Evolutionary conservation across 2,797 vertebrate species (phyloP).

Genomic region (Melanotaenia pygmaea): DNA sequence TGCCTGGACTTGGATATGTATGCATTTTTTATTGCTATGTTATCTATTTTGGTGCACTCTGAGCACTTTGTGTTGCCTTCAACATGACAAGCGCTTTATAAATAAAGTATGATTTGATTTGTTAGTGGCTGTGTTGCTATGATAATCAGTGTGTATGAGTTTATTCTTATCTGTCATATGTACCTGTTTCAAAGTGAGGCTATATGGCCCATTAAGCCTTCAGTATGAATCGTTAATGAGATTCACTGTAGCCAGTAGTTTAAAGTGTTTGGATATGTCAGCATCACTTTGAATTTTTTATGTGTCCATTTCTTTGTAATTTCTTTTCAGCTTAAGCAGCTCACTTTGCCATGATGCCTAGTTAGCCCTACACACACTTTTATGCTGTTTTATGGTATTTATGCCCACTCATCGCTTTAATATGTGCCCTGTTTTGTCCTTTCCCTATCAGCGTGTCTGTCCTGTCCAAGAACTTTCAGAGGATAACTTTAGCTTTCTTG

Average conservation of each 20-base stretch:
- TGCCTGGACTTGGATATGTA: constrained; percentile 8
- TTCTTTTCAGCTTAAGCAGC: not conserved
- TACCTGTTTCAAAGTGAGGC: constrained; percentile 25
- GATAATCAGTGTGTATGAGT: constrained; percentile 2
- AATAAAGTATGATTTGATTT: no score
- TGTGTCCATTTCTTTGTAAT: not conserved
- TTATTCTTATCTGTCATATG: constrained; percentile 7
- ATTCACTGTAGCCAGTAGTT: not conserved
- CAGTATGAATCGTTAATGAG: constrained; percentile 46
- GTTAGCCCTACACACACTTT: not conserved
- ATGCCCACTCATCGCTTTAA: no score
- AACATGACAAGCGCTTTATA: no score
- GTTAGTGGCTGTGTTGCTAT: not conserved
- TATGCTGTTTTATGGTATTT: not conserved
- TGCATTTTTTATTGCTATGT: not conserved
- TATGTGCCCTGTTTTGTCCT: not conserved
- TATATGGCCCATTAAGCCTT: constrained; percentile 32
- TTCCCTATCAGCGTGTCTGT: not conserved
- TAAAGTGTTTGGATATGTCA: constrained; percentile 8
- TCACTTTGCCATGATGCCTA: not conserved
- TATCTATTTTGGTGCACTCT: no score
- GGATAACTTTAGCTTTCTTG: no score
- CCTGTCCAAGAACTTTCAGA: not conserved
- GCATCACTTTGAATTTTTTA: constrained; percentile 2
- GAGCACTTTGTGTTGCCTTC: no score